These are phyloP conservation scores for Leucophenga montana DNA, from an alignment of 2,888 invertebrate genomes.

Conservation along the genomic window DNA sequence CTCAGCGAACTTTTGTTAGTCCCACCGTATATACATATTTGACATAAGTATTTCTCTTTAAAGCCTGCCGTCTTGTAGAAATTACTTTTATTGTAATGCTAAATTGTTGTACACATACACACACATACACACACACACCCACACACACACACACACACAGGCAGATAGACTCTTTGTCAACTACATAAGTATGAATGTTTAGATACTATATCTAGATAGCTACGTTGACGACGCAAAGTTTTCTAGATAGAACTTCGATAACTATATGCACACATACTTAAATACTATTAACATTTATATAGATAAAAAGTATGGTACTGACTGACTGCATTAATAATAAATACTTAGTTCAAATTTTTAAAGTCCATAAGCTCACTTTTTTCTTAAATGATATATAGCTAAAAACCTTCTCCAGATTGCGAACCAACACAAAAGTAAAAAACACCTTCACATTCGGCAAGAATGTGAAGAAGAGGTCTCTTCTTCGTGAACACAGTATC, in stretches of 20 bases:
- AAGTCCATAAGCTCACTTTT: no score
- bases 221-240: background rate
- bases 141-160: background rate
- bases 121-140: background rate
- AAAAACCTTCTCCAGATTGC: no score
- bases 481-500: no score
- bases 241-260: conserved; percentile 2
- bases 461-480: no score
- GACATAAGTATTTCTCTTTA: conserved; percentile 7
- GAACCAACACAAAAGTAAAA: no score
- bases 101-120: conserved; percentile 14
- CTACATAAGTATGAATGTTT: background rate
- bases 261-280: background rate
- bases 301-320: no score
- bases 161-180: background rate
- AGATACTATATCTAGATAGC: background rate
- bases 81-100: conserved; percentile 24
- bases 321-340: no score
- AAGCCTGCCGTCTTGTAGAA: conserved; percentile 2
- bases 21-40: background rate
- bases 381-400: no score
- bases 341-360: no score
- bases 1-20: no score
- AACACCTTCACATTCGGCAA: no score
- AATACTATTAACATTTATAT: no score